Evolutionary conservation across 1,140 invertebrate genomes (phyloP), one percentile per base, ranked within the genome.

Genomic region (Drosophila kikkawai): DNA sequence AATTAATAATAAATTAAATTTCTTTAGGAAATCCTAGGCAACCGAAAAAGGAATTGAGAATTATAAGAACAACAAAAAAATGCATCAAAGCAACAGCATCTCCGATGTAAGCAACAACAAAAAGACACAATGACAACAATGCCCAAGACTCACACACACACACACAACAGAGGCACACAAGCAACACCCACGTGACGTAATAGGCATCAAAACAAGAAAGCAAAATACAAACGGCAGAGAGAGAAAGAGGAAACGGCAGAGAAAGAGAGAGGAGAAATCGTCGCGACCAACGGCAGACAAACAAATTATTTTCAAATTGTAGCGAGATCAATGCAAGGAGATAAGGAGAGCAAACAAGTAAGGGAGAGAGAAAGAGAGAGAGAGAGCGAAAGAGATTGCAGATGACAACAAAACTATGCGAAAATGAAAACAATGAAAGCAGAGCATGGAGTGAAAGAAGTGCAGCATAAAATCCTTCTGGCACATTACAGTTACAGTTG

Each of bases 401-500:
- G 29, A 47, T 70, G 44, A 63, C 51, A 44, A 17, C 79, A 47
- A 78, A 82, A 78, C 64, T 75, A 78, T 64, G 65, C 56, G 26
- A 55, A 68, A 39, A 50, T 22, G 26, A 79, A 34, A 64, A 45
- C 51, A 67, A 50, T 45, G 37, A 11, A 45, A 41, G 37, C 42
- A 36, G 44, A 13, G 39, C 39, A 63, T 15, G 34, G 58, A 29
- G 39, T 41, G 22, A 39, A 34, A 41, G 67, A 61, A 69, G 75
- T 58, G 56, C 55, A 82, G 61, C 75, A 86, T 65, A 65, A 83
- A 84, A 84, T 85, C 82, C 82, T 85, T 79, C 82, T 82, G 68
- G 69, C 82, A 65, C 82, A 85, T 85, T 86, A 86, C 79, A 86
- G 80, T 85, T 82, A 79, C 82, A 86, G 79, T 85, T 85, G 82